Conservation (phyloP, 2,113 vertebrate genomes). For the Heteronetta atricapilla region DNA sequence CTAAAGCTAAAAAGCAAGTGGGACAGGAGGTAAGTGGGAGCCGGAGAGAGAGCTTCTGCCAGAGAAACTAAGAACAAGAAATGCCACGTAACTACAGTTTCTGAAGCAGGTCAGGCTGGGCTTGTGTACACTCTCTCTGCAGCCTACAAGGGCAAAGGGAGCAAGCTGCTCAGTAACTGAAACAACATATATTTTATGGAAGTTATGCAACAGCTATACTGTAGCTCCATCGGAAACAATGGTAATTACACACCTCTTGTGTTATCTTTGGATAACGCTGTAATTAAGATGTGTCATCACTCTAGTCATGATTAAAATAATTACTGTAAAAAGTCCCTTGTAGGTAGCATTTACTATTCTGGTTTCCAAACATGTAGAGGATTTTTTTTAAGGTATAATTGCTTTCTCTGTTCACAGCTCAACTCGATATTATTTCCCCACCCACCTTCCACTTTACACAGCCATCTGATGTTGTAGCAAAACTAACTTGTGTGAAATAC, state of each 20-base stretch:
- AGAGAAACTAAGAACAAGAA: background rate
- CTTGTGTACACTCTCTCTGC: background rate
- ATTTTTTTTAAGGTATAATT: background rate
- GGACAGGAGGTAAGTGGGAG: background rate
- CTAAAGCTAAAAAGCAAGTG: background rate
- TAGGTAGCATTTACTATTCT: slow-evolving; percentile 65
- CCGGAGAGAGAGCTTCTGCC: background rate
- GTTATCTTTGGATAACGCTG: slow-evolving; percentile 69
- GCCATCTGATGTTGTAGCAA: background rate
- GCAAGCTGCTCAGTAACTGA: background rate
- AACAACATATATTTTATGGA: slow-evolving; percentile 28
- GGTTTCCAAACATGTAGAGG: slow-evolving; percentile 61
- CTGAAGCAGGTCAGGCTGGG: background rate
- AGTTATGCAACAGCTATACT: slow-evolving; percentile 38
- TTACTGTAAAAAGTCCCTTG: slow-evolving; percentile 43
- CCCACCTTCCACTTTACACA: background rate
- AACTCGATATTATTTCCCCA: background rate
- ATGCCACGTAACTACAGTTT: background rate
- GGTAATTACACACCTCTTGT: slow-evolving; percentile 63
- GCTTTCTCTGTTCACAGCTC: background rate
- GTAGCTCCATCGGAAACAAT: slow-evolving; percentile 59
- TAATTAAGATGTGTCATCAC: slow-evolving; percentile 74
- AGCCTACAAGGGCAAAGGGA: background rate
- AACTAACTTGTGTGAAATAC: slow-evolving; percentile 66
- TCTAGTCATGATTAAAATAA: slow-evolving; percentile 67